Evolutionary conservation across 2,888 invertebrate genomes (phyloP), one percentile per base, ranked within the genome.

Genomic region (Meganola albula): DNA sequence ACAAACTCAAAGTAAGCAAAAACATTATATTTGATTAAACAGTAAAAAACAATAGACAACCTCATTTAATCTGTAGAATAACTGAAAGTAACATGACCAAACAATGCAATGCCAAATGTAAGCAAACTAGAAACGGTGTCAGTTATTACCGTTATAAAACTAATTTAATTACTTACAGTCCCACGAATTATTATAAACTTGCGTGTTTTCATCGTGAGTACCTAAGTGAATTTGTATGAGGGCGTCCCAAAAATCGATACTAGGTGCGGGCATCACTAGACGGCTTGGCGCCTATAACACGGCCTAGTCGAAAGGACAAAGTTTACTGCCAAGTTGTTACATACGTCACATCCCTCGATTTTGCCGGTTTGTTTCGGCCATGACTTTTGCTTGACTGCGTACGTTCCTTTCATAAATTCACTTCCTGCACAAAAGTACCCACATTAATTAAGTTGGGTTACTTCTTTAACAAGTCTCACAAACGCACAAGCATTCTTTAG

Each of bases 381-480:
- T 71, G 73, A 69, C 68, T 74, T 67, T 67, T 57, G 58, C 51
- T 55, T 58, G 62, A 59, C 62, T 61, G 56, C 52, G 25, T 47
- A 31, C 63, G 64, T 45, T 46, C 40, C 51, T 55, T 49, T 63
- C 67, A 64, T 74, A 74, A 74, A 74, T 74, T 64, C 58, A 43
- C 30, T 41, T 45, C 58, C 62, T 61, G 52, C 49, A 61, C 68
- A 72, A 68, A 69, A 71, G 65, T 62, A 55, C 61, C 62, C 57
- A 50, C 54, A 55, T 71, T 74, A 76, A 78, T 77, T 75, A 77
- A 72, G 65, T 65, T 55, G 70, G 68, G 58, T 61, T 70, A 71
- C 71, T 69, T 65, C 53, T 69, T n/a, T 66, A 70, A 73, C 72
- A 70, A 70, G 70, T 70, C 62, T 69, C 63, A 63, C 58, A 54